Percentiles rank a stretch among this genome's conserved stretches.
These are phyloP conservation scores for Frieseomelitta varia DNA, from an alignment of 1,140 invertebrate genomes.

Conservation along the genomic window DNA sequence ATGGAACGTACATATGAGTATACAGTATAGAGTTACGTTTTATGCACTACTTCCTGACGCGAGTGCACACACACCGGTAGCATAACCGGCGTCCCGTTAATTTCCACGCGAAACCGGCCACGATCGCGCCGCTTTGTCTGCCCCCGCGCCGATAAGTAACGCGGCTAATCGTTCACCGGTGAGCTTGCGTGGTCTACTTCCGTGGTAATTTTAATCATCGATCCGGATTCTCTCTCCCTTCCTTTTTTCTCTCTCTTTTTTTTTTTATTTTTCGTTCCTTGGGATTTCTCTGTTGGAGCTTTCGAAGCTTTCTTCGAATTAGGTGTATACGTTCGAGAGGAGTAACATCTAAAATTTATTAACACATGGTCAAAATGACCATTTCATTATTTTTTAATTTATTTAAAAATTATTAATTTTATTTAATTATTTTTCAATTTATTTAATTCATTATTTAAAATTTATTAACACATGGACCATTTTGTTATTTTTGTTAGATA, in stretches of 20 bases:
- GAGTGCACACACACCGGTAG: background rate
- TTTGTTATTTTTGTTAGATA: too few relatives aligned
- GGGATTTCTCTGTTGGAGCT: background rate
- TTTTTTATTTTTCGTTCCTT: background rate
- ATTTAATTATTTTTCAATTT: too few relatives aligned
- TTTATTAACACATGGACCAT: too few relatives aligned
- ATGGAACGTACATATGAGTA: constrained; percentile 9
- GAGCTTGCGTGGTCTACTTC: background rate
- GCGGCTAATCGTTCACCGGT: background rate
- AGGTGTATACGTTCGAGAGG: too few relatives aligned
- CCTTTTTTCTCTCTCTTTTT: background rate
- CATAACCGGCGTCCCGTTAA: constrained; percentile 18
- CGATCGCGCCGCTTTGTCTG: constrained; percentile 2
- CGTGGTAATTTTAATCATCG: background rate
- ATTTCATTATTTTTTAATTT: too few relatives aligned
- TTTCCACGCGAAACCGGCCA: background rate
- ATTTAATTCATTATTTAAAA: too few relatives aligned
- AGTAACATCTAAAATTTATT: too few relatives aligned
- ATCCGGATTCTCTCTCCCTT: background rate
- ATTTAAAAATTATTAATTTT: too few relatives aligned
- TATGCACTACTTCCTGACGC: constrained; percentile 28
- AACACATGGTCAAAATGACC: too few relatives aligned
- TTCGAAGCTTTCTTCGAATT: background rate
- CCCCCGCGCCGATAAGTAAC: background rate
- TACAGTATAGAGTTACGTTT: constrained; percentile 28